These are phyloP conservation scores for Aporophyla lueneburgensis DNA, from an alignment of 2,888 invertebrate genomes.

Conservation along the genomic window DNA sequence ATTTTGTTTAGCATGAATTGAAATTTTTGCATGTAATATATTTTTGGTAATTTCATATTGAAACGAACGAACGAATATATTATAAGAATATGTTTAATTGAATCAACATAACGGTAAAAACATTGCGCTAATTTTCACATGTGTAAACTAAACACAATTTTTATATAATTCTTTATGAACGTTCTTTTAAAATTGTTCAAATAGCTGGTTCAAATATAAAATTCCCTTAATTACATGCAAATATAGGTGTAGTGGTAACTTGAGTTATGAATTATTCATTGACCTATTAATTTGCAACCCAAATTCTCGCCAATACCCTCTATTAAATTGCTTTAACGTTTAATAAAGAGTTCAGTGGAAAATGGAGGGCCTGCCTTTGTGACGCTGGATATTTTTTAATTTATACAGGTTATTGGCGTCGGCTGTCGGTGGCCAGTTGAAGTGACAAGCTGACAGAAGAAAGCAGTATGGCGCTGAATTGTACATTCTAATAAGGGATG, in stretches of 20 bases:
- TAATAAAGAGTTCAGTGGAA: conserved; percentile 45
- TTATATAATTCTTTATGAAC: neutral
- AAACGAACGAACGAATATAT: neutral
- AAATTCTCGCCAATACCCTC: conserved; percentile 55
- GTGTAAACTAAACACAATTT: neutral
- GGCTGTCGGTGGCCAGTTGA: conserved; percentile 1
- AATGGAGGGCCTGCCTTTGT: conserved; percentile 26
- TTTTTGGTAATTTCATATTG: neutral
- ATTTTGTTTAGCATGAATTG: neutral
- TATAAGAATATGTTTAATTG: neutral
- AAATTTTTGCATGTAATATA: too few relatives aligned
- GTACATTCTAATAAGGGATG: neutral
- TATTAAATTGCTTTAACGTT: conserved; percentile 49
- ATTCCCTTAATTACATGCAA: conserved; percentile 57
- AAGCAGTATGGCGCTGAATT: neutral
- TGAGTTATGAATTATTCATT: conserved; percentile 64
- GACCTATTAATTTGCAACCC: conserved; percentile 64
- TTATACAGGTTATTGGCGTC: conserved; percentile 10
- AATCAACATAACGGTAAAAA: neutral
- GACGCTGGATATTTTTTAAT: conserved; percentile 29
- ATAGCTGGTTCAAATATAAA: conserved; percentile 21
- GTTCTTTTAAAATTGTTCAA: conserved; percentile 1
- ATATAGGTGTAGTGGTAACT: conserved; percentile 59
- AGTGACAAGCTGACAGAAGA: conserved; percentile 3
- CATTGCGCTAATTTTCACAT: neutral